Base-by-base conservation (phyloP, 1,140 invertebrate species). In the Nebria ingens region DNA sequence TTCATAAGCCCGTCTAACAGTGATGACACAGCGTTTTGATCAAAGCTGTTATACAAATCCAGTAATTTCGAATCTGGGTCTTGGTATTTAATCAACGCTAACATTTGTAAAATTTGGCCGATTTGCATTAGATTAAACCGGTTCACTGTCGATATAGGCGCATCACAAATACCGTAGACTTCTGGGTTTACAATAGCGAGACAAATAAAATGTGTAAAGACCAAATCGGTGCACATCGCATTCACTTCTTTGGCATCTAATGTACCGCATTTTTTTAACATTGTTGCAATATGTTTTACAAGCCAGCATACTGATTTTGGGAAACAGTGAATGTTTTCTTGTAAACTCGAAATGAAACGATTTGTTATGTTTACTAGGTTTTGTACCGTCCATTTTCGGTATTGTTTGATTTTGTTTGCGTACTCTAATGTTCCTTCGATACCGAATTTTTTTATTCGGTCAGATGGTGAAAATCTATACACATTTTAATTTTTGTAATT, bases 161-260 rank as follows among this genome's bases (percentile, higher is more conserved):
- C 87, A 67, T 97, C 94, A 0, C 89, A 91, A 49, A 98, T 91
- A n/a, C 93, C 94, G 71, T 93, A 87, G 0, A 91, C 86, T 72
- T 98, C 95, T 0, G 96, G 95, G 75, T 97, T 93, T 21, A 95
- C 89, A 45, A 98, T 92, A 0, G 93, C 95, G 6, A 93, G 93
- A 66, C 95, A 98, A 56, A 98, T 91, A 62, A 97, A 97, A 62
- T 91, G 82, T 1, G 88, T 90, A 68, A 98, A 92, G 11, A 98
- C 85, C 17, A 98, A 74, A 68, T 98, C 94, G 0, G 90, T 91
- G 66, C 91, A 93, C 62, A 98, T 84, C 6, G 84, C 81, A 63
- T 87, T 74, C 58, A 82, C 79, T 58, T 87, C 83, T 63, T 83
- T 84, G 0, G 71, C 64, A 21, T 84, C 79, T 1, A 80, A 68